Evolutionary conservation across 2,797 vertebrate species (phyloP).

Genomic region (Phataginus tricuspis): DNA sequence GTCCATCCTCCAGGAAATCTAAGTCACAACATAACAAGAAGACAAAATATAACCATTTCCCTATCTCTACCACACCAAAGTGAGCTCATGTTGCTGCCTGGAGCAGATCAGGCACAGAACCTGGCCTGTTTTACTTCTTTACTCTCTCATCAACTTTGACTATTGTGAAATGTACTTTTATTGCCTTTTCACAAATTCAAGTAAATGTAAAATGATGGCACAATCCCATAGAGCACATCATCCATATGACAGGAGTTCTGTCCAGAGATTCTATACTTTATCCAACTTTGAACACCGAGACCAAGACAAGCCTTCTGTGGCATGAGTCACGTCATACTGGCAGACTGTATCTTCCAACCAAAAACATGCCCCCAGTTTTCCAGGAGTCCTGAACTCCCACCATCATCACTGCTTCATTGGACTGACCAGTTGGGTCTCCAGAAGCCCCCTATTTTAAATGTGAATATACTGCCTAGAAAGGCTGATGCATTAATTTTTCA

Average conservation of each 20-base stretch:
- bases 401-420: not conserved
- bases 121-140: constrained; percentile 44
- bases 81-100: constrained; percentile 47
- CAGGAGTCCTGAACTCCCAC: not conserved
- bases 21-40: constrained; percentile 27
- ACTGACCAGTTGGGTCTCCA: not conserved
- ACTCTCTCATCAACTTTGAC: constrained; percentile 34
- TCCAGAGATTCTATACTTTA: constrained; percentile 30
- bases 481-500: constrained; percentile 10
- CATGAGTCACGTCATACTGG: not conserved
- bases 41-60: constrained; percentile 53
- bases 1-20: constrained; percentile 26
- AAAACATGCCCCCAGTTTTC: not conserved
- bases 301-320: not conserved
- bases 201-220: constrained; percentile 55
- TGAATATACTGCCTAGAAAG: not conserved
- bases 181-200: constrained; percentile 59
- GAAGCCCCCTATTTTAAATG: not conserved
- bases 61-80: constrained; percentile 22
- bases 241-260: not conserved
- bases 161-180: constrained; percentile 35
- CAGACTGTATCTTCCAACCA: not conserved
- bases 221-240: constrained; percentile 20
- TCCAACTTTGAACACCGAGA: constrained; percentile 1
- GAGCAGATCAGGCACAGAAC: constrained; percentile 33